Conservation (phyloP, 2,888 invertebrate species). For the Electrophaes corylata region DNA sequence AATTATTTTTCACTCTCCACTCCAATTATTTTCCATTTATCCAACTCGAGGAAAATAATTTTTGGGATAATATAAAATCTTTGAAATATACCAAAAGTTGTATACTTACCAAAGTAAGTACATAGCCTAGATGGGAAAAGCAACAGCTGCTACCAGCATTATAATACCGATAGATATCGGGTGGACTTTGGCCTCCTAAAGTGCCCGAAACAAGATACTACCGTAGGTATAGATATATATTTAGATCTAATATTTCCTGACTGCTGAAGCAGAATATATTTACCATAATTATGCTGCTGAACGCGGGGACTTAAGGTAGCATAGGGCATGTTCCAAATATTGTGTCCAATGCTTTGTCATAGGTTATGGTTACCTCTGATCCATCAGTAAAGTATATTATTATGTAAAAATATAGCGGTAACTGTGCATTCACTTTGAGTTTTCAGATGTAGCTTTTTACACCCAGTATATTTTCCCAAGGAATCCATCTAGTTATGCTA, state of each 20-base stretch:
- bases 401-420: too few species aligned
- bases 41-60: too few species aligned
- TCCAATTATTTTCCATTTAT: too few species aligned
- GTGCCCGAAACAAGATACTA: neutral
- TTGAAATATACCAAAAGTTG: neutral
- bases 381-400: too few species aligned
- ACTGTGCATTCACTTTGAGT: neutral
- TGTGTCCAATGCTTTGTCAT: too few species aligned
- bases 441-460: neutral
- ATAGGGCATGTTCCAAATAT: too few species aligned
- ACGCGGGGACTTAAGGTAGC: too few species aligned
- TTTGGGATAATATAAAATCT: too few species aligned
- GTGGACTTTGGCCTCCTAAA: slow-evolving; percentile 12
- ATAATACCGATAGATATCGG: slow-evolving; percentile 14
- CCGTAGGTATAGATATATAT: neutral
- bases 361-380: too few species aligned
- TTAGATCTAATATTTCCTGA: neutral
- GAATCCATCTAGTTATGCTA: slow-evolving; percentile 5
- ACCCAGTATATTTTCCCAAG: neutral
- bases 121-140: slow-evolving; percentile 6
- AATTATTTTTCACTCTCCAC: too few species aligned
- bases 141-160: slow-evolving; percentile 7
- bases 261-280: neutral
- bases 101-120: neutral
- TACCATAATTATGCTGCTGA: too few species aligned